phyloP scores from a whole-genome alignment of 2,113 vertebrate species.

The Diadophis punctatus region DNA sequence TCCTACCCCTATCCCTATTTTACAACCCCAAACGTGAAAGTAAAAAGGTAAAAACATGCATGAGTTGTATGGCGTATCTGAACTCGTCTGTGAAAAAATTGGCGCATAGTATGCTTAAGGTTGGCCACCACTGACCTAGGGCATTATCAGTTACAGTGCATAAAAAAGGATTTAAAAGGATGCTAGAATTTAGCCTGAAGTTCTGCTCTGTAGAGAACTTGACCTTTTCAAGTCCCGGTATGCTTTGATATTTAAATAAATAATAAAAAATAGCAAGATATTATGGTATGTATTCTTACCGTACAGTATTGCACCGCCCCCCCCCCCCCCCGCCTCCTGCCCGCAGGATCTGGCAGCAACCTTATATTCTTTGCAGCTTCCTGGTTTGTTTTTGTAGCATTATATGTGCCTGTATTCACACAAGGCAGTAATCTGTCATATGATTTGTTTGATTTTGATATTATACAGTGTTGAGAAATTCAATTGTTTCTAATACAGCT shows the following conservation, averaged over 20 bases:
- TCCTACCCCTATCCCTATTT: too few relatives aligned
- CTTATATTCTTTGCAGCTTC: not conserved
- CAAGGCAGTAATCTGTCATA: not conserved
- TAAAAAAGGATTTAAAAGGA: not conserved
- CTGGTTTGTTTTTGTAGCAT: not conserved
- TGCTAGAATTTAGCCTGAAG: not conserved
- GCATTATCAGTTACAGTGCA: not conserved
- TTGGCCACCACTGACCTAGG: not conserved
- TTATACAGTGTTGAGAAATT: not conserved
- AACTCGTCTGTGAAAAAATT: too few relatives aligned
- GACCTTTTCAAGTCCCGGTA: not conserved
- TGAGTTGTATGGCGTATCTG: too few relatives aligned
- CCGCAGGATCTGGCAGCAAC: not conserved
- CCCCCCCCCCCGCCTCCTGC: not conserved
- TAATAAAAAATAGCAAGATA: not conserved
- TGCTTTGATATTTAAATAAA: not conserved
- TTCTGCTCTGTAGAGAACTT: not conserved
- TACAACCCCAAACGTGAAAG: too few relatives aligned
- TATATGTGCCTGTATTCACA: not conserved
- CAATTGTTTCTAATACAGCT: not conserved
- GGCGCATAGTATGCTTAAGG: too few relatives aligned
- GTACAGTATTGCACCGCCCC: not conserved
- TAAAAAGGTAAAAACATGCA: too few relatives aligned
- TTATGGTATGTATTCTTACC: not conserved
- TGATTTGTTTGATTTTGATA: not conserved